Base-by-base conservation (phyloP, 1,140 invertebrate species). In the Scaptomyza graminum region DNA sequence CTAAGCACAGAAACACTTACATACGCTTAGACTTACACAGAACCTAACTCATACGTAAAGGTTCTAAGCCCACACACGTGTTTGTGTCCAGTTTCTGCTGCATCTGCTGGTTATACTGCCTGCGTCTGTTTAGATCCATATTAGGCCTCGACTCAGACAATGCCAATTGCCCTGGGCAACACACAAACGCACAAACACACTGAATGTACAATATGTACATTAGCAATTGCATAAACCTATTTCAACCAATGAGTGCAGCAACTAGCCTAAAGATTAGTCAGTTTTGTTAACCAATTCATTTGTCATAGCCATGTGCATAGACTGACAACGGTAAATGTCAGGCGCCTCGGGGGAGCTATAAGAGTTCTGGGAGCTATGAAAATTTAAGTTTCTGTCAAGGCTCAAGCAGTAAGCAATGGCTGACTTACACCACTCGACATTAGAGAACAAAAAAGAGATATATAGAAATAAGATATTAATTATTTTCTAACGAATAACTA, bases 221-320 rank as follows among this genome's bases (percentile, higher is more conserved):
- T 70, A 51, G 49, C 69, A 65, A 62, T 61, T 50, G 64, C 61
- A 50, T 64, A 50, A 57, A 64, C 15, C 46, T 39, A 61, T 68
- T 62, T 69, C 15, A 7, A 28, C 39, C 63, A 47, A 67, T 49
- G 50, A 25, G 5, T 22, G 50, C 62, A n/a, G 39, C 44, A 60
- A 22, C 57, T 57, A 43, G 25, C 5, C 25, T 47, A 49, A 61
- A 67, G 73, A 70, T 81, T 75, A 72, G 70, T 56, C 51, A 60
- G 63, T 69, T 68, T 74, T 71, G 74, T 77, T 81, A 67, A 57
- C 66, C 66, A 78, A 87, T 82, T 85, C 74, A 74, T 77, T 87
- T 80, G 66, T 54, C 74, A 75, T 71, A 65, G 49, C 12, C 49
- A 43, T 43, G 49, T 28, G 12, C 13, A 39, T 22, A 5, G 7